phyloP scores from a whole-genome alignment of 2,888 invertebrate species.

The Campoplex capitator region DNA sequence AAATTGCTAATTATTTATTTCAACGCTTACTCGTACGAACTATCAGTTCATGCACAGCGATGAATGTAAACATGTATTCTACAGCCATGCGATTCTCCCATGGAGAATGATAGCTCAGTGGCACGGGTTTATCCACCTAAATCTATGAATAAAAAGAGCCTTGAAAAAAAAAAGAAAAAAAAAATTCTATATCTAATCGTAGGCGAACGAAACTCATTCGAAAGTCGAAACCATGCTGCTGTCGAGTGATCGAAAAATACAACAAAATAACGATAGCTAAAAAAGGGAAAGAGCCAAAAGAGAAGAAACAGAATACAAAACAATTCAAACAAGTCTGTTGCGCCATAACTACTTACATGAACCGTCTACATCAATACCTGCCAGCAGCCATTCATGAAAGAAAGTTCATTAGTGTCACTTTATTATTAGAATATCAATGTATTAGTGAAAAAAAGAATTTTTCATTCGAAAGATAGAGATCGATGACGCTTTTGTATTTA shows the following conservation, averaged over 20 bases:
- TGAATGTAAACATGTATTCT: slow-evolving; percentile 27
- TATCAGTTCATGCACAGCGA: slow-evolving; percentile 59
- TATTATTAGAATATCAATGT: slow-evolving; percentile 57
- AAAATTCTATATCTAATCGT: slow-evolving; percentile 28
- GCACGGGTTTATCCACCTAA: slow-evolving; percentile 16
- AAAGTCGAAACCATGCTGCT: slow-evolving; percentile 55
- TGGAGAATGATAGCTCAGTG: slow-evolving; percentile 12
- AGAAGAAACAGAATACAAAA: not conserved
- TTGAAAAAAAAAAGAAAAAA: not conserved
- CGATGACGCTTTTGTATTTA: too few species aligned
- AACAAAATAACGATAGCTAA: slow-evolving; percentile 15
- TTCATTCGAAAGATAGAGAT: slow-evolving; percentile 1
- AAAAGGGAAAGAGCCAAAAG: slow-evolving; percentile 35
- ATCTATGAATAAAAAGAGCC: slow-evolving; percentile 13
- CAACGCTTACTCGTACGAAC: slow-evolving; percentile 20
- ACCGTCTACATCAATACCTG: slow-evolving; percentile 85
- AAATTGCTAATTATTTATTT: not conserved
- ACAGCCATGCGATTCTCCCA: slow-evolving; percentile 51
- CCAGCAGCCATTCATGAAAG: slow-evolving; percentile 84
- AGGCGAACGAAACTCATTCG: slow-evolving; percentile 31
- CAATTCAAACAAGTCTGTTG: slow-evolving; percentile 76
- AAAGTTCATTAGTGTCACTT: slow-evolving; percentile 82
- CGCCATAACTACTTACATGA: slow-evolving; percentile 84
- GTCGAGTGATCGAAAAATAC: slow-evolving; percentile 30
- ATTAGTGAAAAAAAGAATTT: slow-evolving; percentile 60